Percentiles rank a stretch among this genome's conserved stretches.
Evolutionary conservation across 2,888 invertebrate genomes (phyloP).

Genomic region (Diogma glabrata): DNA sequence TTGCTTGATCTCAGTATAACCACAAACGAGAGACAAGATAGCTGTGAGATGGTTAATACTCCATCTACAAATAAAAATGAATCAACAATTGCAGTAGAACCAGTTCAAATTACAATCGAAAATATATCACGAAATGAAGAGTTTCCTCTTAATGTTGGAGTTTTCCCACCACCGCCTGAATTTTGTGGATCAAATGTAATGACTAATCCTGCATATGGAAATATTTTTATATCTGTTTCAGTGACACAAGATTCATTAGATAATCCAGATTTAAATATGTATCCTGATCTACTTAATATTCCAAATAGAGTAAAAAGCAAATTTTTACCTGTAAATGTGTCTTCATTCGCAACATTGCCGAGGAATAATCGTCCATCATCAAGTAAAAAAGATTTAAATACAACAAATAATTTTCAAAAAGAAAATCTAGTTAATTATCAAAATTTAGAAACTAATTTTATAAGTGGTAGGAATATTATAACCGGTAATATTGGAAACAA

Average conservation of each 20-base stretch:
- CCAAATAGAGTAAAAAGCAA: constrained; percentile 42
- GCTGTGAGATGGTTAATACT: constrained; percentile 53
- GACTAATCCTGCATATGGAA: constrained; percentile 38
- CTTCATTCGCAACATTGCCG: constrained; percentile 39
- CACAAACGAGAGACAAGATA: constrained; percentile 48
- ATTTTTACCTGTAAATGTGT: constrained; percentile 29
- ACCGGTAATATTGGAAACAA: constrained; percentile 2
- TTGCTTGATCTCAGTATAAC: constrained; percentile 69
- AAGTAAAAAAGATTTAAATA: constrained; percentile 15
- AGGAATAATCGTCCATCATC: constrained; percentile 34
- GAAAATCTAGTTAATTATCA: constrained; percentile 36
- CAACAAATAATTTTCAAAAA: constrained; percentile 31
- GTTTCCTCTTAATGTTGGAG: constrained; percentile 37
- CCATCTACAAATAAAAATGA: constrained; percentile 39
- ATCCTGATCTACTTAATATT: constrained; percentile 69
- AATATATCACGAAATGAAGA: constrained; percentile 35
- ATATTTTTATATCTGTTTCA: constrained; percentile 76
- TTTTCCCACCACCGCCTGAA: constrained; percentile 45
- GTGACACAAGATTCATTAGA: constrained; percentile 56
- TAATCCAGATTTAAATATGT: constrained; percentile 52
- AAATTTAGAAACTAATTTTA: constrained; percentile 33
- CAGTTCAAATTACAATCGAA: constrained; percentile 50
- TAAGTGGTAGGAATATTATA: neutral
- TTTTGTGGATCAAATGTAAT: constrained; percentile 39
- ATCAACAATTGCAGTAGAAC: constrained; percentile 44